Evolutionary conservation across 1,140 invertebrate genomes (phyloP), one percentile per base, ranked within the genome.

Genomic region (Drosophila eugracilis): DNA sequence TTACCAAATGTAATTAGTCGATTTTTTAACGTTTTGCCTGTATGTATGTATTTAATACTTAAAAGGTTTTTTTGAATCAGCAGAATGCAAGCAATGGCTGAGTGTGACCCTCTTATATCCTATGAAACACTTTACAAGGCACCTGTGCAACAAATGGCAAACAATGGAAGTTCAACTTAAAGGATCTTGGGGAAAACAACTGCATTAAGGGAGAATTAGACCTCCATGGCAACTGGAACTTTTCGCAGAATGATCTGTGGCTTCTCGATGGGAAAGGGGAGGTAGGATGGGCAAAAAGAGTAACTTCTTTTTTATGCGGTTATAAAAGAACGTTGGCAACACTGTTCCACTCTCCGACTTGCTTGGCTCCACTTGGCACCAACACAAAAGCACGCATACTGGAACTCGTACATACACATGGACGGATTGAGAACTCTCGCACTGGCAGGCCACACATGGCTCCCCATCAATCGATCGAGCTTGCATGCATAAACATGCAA

Each of bases 401-500:
- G 24, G 44, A 45, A 67, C 45, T 39, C 36, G 7, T 15, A 37
- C 52, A 58, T 32, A 52, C 47, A 53, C 26, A 34, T 24, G 14
- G 7, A 42, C 22, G 24, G 36, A 45, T 42, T 65, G 41, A 54
- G 42, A 55, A 70, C 50, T 69, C 66, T 69, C 59, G 59, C 59
- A 66, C 59, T 59, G 47, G 26, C 39, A 70, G 59, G 45, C 58
- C 79, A 69, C 73, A 86, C 77, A 85, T 88, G 73, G 81, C 74
- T 66, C 63, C 59, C 63, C 75, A 70, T 86, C 67, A 78, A 86
- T 86, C 81, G 67, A 88, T 77, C 74, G 83, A 74, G 81, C 62
- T 85, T 86, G 77, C 79, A 83, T 84, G 78, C 79, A 83, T 78
- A 62, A 75, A 76, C 80, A 85, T 86, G 81, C 81, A 86, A 86